Conservation (phyloP, 2,888 invertebrate genomes). For the Anthrax anthrax region DNA sequence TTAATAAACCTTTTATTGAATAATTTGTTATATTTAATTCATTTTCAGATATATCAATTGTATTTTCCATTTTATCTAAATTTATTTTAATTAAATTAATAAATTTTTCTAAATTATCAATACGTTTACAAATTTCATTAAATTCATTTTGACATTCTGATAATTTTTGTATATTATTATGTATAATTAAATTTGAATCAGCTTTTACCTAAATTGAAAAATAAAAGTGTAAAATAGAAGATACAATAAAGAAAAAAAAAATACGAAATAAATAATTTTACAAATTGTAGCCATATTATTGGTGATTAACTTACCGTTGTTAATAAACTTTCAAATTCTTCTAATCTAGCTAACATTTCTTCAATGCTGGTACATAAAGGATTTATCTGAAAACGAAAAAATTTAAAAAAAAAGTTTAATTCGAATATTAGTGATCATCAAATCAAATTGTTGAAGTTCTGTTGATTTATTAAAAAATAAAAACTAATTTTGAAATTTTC, state of each 20-base stretch:
- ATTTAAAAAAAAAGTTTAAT: no score
- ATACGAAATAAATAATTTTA: no score
- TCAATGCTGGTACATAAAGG: constrained; percentile 48
- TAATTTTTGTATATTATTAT: constrained; percentile 38
- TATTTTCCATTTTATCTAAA: constrained; percentile 38
- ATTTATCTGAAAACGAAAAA: constrained; percentile 25
- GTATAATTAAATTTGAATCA: constrained; percentile 25
- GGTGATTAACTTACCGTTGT: constrained; percentile 37
- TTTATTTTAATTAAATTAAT: constrained; percentile 42
- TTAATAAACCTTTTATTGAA: constrained; percentile 40
- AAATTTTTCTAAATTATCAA: constrained; percentile 40
- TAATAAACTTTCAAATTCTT: constrained; percentile 48
- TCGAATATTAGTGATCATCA: no score
- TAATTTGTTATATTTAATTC: constrained; percentile 45
- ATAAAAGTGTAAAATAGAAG: neutral
- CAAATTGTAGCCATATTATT: no score
- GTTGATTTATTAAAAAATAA: no score
- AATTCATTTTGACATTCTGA: constrained; percentile 40
- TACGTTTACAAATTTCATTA: constrained; percentile 38
- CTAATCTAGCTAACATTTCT: constrained; percentile 50
- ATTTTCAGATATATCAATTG: constrained; percentile 44
- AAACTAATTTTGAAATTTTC: no score
- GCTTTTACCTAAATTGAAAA: constrained; percentile 25
- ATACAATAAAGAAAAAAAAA: neutral
- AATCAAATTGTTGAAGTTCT: no score